Conservation (phyloP, 2,113 vertebrate genomes). For the Cynocephalus volans region DNA sequence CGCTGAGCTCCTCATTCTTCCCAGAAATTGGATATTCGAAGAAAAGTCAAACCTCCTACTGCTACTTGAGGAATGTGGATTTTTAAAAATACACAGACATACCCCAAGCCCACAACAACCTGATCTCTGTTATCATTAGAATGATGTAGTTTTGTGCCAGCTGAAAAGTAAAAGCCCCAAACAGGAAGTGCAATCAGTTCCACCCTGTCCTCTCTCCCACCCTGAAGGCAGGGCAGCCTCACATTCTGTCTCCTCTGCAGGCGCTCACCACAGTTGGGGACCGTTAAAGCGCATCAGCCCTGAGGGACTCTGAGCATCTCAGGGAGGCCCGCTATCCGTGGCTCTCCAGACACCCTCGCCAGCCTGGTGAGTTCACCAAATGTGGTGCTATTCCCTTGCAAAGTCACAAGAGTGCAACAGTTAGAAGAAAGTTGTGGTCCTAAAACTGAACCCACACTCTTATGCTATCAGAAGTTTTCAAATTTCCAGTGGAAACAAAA, state of each 20-base stretch:
- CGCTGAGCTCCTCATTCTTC: slow-evolving; percentile 73
- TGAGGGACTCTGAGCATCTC: accelerated
- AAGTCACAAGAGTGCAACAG: accelerated
- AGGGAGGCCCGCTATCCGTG: accelerated
- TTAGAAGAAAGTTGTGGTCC: not conserved
- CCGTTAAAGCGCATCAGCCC: accelerated
- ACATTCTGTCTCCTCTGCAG: accelerated
- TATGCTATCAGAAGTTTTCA: not conserved
- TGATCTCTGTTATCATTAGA: not conserved
- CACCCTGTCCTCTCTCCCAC: accelerated
- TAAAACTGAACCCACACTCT: not conserved
- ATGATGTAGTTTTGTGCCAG: not conserved
- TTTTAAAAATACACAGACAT: not conserved
- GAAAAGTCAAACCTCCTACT: slow-evolving; percentile 81
- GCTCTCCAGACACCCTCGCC: accelerated
- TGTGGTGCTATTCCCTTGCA: not conserved
- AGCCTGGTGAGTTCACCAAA: accelerated
- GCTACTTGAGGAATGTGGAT: slow-evolving; percentile 20
- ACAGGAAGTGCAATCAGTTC: accelerated
- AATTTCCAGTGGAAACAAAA: accelerated
- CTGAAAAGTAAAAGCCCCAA: not conserved
- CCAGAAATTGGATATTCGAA: slow-evolving; percentile 78
- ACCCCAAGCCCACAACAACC: not conserved
- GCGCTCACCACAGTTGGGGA: accelerated
- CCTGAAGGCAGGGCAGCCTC: accelerated